Conservation (phyloP, 2,113 vertebrate genomes). For the Oxygymnocypris stewartii region DNA sequence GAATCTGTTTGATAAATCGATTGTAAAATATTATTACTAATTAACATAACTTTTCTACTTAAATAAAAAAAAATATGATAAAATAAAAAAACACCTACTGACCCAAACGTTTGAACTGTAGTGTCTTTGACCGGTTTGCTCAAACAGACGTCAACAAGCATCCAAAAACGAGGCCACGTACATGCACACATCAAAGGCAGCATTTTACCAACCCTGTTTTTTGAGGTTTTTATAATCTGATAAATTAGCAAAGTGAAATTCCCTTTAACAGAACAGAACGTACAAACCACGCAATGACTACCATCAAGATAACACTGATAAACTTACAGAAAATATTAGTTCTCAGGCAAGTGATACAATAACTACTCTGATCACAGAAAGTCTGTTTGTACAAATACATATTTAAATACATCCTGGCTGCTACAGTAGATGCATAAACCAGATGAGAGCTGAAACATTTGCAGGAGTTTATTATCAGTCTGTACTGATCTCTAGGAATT, state of each 20-base stretch:
- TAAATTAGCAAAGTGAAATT: background rate
- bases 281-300: background rate
- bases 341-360: background rate
- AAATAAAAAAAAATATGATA: background rate
- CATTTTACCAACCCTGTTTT: background rate
- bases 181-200: background rate
- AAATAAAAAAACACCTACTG: background rate
- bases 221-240: background rate
- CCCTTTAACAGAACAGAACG: background rate
- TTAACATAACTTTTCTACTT: background rate
- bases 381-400: background rate
- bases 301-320: background rate
- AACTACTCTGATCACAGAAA: background rate
- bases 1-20: no score
- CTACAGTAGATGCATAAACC: background rate
- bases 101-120: background rate
- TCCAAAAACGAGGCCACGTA: background rate
- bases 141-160: background rate
- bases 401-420: background rate
- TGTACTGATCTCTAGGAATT: conserved; percentile 41
- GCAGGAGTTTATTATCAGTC: background rate
- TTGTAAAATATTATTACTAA: background rate
- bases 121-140: background rate
- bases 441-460: background rate
- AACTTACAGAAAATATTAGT: background rate